Evolutionary conservation across 2,888 invertebrate species (phyloP).

Genomic region (Drosophila engyochracea): DNA sequence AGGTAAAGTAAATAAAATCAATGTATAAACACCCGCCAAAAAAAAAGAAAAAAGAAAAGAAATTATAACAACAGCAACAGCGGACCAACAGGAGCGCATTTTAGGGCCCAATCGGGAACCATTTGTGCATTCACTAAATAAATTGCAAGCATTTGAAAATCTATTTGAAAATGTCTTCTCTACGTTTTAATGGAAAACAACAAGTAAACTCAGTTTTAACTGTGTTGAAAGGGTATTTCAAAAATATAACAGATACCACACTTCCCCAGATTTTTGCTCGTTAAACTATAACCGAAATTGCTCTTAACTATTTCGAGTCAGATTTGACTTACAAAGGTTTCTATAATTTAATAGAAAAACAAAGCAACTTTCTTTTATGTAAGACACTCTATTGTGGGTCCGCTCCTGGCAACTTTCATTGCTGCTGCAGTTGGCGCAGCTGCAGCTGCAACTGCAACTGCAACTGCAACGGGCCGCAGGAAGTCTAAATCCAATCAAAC

Average conservation of each 20-base stretch:
- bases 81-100: conserved; percentile 19
- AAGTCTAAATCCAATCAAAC: conserved; percentile 31
- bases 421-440: conserved; percentile 36
- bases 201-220: neutral
- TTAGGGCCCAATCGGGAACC: conserved; percentile 1
- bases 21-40: conserved; percentile 37
- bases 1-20: conserved; percentile 62
- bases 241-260: neutral
- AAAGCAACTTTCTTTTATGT: neutral
- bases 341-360: neutral
- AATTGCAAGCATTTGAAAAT: too few species aligned
- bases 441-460: conserved; percentile 23
- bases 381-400: neutral
- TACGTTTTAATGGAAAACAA: neutral
- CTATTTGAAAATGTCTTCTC: neutral
- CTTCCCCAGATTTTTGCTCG: neutral
- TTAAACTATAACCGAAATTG: neutral
- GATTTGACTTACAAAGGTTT: neutral
- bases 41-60: neutral
- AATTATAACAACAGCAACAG: conserved; percentile 33
- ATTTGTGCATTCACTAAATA: too few species aligned
- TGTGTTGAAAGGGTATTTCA: neutral
- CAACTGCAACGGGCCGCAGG: conserved; percentile 31
- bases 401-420: conserved; percentile 50
- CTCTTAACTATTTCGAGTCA: neutral